These are phyloP conservation scores for Carapus acus DNA, from an alignment of 2,797 vertebrate genomes.

Conservation along the genomic window DNA sequence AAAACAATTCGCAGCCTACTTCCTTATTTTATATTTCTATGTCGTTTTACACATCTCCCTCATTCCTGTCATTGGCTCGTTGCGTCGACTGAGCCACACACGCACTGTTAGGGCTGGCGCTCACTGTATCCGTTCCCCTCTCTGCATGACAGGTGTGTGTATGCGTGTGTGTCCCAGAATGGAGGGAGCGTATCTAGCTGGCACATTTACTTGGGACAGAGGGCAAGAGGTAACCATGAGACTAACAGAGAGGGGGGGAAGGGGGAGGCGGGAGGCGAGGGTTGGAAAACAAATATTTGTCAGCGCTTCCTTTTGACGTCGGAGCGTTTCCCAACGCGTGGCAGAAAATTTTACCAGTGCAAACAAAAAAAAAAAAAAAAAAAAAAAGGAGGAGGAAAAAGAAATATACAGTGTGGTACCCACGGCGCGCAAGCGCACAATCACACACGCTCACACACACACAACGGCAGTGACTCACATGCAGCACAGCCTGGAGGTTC, in stretches of 20 bases:
- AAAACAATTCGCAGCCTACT: too few relatives aligned
- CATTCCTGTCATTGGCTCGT: conserved; percentile 1
- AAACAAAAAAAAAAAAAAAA: conserved; percentile 1
- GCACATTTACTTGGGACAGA: conserved; percentile 55
- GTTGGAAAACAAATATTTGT: conserved; percentile 64
- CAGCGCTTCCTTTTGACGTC: conserved; percentile 51
- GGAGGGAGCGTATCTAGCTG: conserved; percentile 38
- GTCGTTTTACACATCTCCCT: conserved; percentile 1
- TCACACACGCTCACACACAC: conserved; percentile 2
- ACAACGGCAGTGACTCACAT: not conserved
- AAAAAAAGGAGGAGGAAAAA: not conserved
- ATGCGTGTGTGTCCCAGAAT: conserved; percentile 20
- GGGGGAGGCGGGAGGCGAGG: conserved; percentile 31
- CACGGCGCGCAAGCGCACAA: conserved; percentile 10
- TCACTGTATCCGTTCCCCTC: conserved; percentile 36
- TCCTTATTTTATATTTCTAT: conserved; percentile 3
- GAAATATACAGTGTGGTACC: not conserved
- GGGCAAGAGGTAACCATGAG: conserved; percentile 49
- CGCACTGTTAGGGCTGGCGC: conserved; percentile 17
- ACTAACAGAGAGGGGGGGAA: conserved; percentile 44
- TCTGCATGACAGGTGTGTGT: conserved; percentile 62
- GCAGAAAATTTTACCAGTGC: conserved; percentile 17
- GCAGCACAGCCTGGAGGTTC: too few relatives aligned
- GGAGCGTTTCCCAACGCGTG: conserved; percentile 41
- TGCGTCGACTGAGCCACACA: conserved; percentile 19